Evolutionary conservation across 2,888 invertebrate species (phyloP), one percentile per base, ranked within the genome.

Genomic region (Drepana falcataria): DNA sequence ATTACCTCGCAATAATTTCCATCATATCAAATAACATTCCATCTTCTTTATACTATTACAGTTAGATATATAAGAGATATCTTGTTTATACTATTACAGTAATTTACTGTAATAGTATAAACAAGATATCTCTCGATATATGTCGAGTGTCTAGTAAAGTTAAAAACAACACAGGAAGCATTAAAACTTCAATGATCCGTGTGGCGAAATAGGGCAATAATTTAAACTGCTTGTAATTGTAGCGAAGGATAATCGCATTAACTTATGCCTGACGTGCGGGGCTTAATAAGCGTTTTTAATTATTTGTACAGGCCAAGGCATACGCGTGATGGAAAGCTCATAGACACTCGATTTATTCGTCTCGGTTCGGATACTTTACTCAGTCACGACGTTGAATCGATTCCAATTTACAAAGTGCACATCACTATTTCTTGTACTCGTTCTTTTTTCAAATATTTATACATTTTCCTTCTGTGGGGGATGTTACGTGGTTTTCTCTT

Each of bases 211-310:
- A 81, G 77, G 76, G 74, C 71, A 79, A 81, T 82, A 79, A 85
- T 84, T 83, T 77, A 74, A 70, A 80, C 77, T 75, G 76, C 77
- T 77, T 72, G 81, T 87, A 87, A 87, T 88, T 87, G 85, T 83
- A 77, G 70, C 73, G 72, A 77, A 72, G 79, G 78, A 79, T 82
- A 79, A 79, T 74, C 75, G 76, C 79, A 83, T 85, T 80, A 84
- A 84, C 71, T 70, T 65, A 65, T 65, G 63, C 69, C 71, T 72
- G 76, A 72, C 74, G 75, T 69, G 68, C 70, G 66, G 70, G 65
- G 74, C 66, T 71, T 72, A 72, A 69, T 69, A 71, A 63, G 69
- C 74, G 73, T 75, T 81, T 76, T 79, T 68, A 63, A 61, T 59
- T 59, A 64, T 65, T 68, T 66, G 65, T 57, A 61, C 64, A 65